Evolutionary conservation across 92 coral and sea anemone genomes (phyloP).

Genomic region (Porites evermanni): DNA sequence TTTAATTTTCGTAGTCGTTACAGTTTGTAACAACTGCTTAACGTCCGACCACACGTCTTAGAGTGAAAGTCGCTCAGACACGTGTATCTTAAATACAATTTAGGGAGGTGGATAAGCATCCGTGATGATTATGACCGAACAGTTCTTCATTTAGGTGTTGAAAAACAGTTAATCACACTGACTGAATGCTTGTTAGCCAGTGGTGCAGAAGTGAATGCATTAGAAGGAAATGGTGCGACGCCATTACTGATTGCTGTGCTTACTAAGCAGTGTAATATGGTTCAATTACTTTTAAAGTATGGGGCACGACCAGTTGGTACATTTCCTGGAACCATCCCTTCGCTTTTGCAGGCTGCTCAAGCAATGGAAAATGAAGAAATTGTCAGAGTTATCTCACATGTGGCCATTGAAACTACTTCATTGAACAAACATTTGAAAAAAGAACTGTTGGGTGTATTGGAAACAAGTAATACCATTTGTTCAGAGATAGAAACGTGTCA

Average conservation of each 20-base stretch:
- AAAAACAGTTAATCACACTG: slow-evolving; percentile 21
- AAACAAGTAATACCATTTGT: neutral
- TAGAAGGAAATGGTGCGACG: slow-evolving; percentile 40
- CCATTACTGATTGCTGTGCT: slow-evolving; percentile 27
- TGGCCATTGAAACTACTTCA: neutral
- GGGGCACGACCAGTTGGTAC: slow-evolving; percentile 36
- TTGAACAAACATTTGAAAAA: neutral
- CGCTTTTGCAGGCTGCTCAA: slow-evolving; percentile 34
- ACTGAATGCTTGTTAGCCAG: slow-evolving; percentile 25
- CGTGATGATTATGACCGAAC: slow-evolving; percentile 26
- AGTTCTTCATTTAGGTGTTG: slow-evolving; percentile 19
- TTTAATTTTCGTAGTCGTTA: no score
- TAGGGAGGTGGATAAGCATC: slow-evolving; percentile 24
- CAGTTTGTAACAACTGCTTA: no score
- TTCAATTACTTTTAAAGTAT: slow-evolving; percentile 23
- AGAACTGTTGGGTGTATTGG: neutral
- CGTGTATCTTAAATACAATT: neutral
- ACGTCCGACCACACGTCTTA: no score
- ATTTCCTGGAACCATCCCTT: slow-evolving; percentile 41
- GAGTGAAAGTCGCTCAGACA: no score
- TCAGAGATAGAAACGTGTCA: neutral
- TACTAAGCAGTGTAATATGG: slow-evolving; percentile 17
- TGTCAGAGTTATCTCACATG: neutral
- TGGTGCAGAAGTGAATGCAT: slow-evolving; percentile 43
- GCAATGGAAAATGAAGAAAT: slow-evolving; percentile 7